These are phyloP conservation scores for Zaprionus obscuricornis DNA, from an alignment of 2,888 invertebrate genomes.

Conservation along the genomic window DNA sequence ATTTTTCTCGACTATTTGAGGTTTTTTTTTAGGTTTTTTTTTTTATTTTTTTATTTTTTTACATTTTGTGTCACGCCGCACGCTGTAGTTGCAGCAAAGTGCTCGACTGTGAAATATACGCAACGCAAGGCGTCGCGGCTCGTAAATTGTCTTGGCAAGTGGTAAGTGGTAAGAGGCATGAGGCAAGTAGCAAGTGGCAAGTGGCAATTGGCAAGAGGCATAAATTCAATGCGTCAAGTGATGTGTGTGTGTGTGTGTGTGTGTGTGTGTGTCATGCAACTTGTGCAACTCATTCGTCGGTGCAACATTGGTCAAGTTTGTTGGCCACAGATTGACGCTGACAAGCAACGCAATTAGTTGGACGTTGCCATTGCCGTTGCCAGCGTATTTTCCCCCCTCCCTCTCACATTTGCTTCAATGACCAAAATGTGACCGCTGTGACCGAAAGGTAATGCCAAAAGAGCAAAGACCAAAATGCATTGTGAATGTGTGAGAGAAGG, in stretches of 20 bases:
- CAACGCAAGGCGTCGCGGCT: constrained; percentile 24
- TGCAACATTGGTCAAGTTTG: constrained; percentile 14
- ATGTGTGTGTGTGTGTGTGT: neutral
- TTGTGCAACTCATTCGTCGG: constrained; percentile 23
- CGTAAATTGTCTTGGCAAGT: constrained; percentile 49
- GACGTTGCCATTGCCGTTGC: too few species aligned
- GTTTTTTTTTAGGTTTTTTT: too few species aligned
- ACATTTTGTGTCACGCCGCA: too few species aligned
- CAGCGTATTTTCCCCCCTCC: too few species aligned
- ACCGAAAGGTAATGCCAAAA: too few species aligned
- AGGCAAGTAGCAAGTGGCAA: neutral
- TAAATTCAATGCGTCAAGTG: constrained; percentile 59
- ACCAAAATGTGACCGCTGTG: too few species aligned
- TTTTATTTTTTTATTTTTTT: too few species aligned
- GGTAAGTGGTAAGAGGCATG: constrained; percentile 12
- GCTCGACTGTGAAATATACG: constrained; percentile 40
- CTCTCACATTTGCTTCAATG: constrained; percentile 13
- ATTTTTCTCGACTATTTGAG: too few species aligned
- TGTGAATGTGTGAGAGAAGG: too few species aligned
- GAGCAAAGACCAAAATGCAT: constrained; percentile 8
- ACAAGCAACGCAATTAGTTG: constrained; percentile 52
- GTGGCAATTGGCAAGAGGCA: constrained; percentile 30
- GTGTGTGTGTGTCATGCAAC: constrained; percentile 10
- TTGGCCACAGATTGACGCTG: constrained; percentile 47
- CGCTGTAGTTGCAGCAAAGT: constrained; percentile 28